These are phyloP conservation scores for Ditula angustiorana DNA, from an alignment of 2,888 invertebrate species.

Conservation along the genomic window DNA sequence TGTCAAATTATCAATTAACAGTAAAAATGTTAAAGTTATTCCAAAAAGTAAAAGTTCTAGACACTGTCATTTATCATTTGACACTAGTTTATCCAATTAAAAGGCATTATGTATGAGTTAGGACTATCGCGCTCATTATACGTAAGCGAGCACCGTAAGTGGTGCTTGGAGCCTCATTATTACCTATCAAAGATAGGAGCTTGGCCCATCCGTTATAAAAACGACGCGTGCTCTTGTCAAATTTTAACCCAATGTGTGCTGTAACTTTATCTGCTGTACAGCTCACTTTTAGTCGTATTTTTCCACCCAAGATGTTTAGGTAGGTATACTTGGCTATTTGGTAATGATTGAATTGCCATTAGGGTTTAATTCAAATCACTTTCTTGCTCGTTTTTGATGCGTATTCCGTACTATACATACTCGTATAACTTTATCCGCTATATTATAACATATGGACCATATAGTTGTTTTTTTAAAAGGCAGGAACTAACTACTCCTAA, in stretches of 20 bases:
- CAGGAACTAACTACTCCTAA: no score
- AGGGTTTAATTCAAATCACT: no score
- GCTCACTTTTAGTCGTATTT: background rate
- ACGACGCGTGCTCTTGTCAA: slow-evolving; percentile 47
- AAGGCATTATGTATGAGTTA: slow-evolving; percentile 58
- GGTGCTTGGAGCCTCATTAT: slow-evolving; percentile 71
- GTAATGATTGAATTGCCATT: no score
- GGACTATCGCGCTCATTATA: slow-evolving; percentile 75
- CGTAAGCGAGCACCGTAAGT: slow-evolving; percentile 68
- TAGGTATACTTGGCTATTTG: background rate
- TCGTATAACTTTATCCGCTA: no score
- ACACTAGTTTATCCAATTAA: slow-evolving; percentile 70
- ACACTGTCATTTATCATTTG: slow-evolving; percentile 48
- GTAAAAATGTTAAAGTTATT: no score
- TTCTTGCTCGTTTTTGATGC: no score
- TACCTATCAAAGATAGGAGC: slow-evolving; percentile 71
- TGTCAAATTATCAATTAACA: no score
- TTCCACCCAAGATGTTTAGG: background rate
- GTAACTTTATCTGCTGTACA: slow-evolving; percentile 6
- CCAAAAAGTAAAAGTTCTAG: background rate
- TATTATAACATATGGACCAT: no score
- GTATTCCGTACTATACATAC: no score
- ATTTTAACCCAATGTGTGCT: background rate
- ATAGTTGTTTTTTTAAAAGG: no score
- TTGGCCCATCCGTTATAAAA: slow-evolving; percentile 56